A percentile compares a stretch with the other conserved stretches of the same genome.
Evolutionary conservation across 1,140 invertebrate genomes (phyloP).

Genomic region (Nasonia longicornis): DNA sequence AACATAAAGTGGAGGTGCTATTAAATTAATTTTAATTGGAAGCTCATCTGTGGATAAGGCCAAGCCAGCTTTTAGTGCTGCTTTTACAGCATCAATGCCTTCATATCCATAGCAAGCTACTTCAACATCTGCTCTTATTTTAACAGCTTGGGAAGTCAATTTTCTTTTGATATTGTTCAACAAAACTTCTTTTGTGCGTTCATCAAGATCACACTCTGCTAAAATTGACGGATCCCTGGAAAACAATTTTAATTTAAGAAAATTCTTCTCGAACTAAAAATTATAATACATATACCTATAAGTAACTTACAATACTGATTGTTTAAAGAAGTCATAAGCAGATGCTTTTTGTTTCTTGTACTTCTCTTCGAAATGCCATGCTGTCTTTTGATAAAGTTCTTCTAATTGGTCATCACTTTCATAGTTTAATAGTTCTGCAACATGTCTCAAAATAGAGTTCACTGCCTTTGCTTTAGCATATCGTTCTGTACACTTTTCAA

Average conservation of each 20-base stretch:
- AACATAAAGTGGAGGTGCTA: conserved; percentile 98
- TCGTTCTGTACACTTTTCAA: conserved; percentile 97
- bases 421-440: conserved; percentile 94
- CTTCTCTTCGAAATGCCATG: conserved; percentile 99
- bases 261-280: conserved; percentile 26
- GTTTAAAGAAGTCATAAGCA: conserved; percentile 98
- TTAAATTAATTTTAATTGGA: conserved; percentile 98
- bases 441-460: conserved; percentile 97
- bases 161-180: conserved; percentile 96
- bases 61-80: conserved; percentile 92
- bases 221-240: conserved; percentile 90
- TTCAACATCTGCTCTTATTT: conserved; percentile 97
- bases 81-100: conserved; percentile 98
- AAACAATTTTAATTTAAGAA: conserved; percentile 54
- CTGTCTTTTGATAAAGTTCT: conserved; percentile 96
- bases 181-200: conserved; percentile 92
- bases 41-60: conserved; percentile 91
- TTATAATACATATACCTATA: background rate
- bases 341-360: conserved; percentile 91
- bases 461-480: conserved; percentile 99
- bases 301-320: conserved; percentile 91
- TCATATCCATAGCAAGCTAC: conserved; percentile 99
- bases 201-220: conserved; percentile 95
- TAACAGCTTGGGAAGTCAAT: conserved; percentile 97
- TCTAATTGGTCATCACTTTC: conserved; percentile 93